Base-by-base conservation (phyloP, 1,140 invertebrate species). In the Danaus plexippus region DNA sequence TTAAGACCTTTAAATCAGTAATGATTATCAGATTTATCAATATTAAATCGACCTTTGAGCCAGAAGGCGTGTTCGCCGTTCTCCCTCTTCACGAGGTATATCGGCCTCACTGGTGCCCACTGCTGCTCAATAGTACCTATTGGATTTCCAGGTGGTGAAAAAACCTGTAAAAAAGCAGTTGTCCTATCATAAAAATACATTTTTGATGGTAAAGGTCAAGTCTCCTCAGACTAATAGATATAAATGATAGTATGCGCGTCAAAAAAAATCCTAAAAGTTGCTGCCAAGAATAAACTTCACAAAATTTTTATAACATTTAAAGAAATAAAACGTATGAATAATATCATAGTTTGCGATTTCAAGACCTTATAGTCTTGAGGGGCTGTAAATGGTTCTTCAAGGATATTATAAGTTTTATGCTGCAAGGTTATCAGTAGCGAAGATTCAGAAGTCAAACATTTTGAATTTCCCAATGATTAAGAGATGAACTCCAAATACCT, bases 111-210 rank as follows among this genome's bases (percentile, higher is more conserved):
- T 18, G 92, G 76, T 40, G 89, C 90, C 92, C 92, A 95, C n/a
- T 93, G 89, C 85, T 95, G 92, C 44, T 90, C 87, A 9, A 96
- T 88, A 1, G 80, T 90, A 1, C 94, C 94, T 53, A 94, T 87
- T 1, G 90, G 64, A 3, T 76, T 66, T 1, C 76, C 87, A 0
- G 87, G 87, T 0, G 88, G 88, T 0, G 87, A 73, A 52, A 75
- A 88, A 18, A 88, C 80, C 67, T 87, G 11, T 9, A 52, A 43
- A 54, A 41, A 15, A 43, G 22, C 5, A 32, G 22, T 32, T 32
- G 22, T 6, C 7, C 7, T 32, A 32, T 32, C 11, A 22, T 53
- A 45, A 59, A 44, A 10, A 45, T 5, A 32, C 1, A 15, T 15
- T 15, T 32, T 32, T 32, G 2, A 32, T 32, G 22, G 2, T 32